Base-by-base conservation (phyloP, 2,797 vertebrate genomes). In the Columba guinea region DNA sequence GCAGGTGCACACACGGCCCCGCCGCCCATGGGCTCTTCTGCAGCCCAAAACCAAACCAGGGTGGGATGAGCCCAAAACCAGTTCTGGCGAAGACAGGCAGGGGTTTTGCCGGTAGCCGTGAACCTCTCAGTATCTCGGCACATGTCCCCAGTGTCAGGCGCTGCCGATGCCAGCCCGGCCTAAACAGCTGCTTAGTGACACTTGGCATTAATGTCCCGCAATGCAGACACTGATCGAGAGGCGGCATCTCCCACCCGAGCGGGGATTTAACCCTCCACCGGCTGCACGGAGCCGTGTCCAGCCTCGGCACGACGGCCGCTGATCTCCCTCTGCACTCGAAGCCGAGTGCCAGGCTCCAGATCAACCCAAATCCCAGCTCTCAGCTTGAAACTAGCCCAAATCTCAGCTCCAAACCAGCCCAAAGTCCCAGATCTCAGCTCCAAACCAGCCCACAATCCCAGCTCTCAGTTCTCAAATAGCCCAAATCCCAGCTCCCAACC, bases 241-340 rank as follows among this genome's bases (percentile, higher is more conserved):
- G 63, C 8, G 1, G 59, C 68, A 59, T 26, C 87, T 80, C 84
- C 67, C 63, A 32, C 7, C 62, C 63, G 58, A 15, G 74, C 10
- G 2, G n/a, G 0, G 6, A 7, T 53, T 95, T 88, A 82, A 94
- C 71, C 58, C 67, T 65, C 35, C 2, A 1, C 14, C 4, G 0
- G 34, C 52, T 8, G 39, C 62, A 13, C 0, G 10, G 15, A 5
- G 44, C 55, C 8, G 1, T 3, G 7, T 24, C 44, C 81, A 34
- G 18, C 63, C 39, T 37, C 3, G 3, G 34, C 49, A 2, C 1
- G 1, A 7, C 0, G 3, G 52, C 27, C 3, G 7, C 23, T 1
- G 0, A 44, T 44, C 48, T 23, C 48, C 22, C 48, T 49, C 48
- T 49, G 48, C 48, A 49, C 48, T 49, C 12, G 48, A 49, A 49